These are phyloP conservation scores for Taenioides sp. DNA, from an alignment of 2,797 vertebrate species.

Conservation along the genomic window DNA sequence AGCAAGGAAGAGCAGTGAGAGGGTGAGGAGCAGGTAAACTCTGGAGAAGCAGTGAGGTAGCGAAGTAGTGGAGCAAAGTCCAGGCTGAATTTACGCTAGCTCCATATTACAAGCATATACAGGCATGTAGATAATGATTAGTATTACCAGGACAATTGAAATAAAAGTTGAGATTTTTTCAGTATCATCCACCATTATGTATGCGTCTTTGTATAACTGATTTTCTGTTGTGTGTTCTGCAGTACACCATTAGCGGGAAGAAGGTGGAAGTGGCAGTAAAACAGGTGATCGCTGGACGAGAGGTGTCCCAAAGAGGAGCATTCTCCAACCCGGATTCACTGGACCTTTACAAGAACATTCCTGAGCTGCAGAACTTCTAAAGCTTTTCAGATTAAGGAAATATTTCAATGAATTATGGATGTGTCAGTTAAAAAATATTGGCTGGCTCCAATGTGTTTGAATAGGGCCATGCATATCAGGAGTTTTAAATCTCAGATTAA, in stretches of 20 bases:
- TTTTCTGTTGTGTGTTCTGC: conserved; percentile 26
- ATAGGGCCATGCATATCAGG: background rate
- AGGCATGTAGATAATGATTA: no score
- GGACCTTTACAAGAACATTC: conserved; percentile 91
- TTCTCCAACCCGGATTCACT: conserved; percentile 94
- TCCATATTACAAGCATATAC: no score
- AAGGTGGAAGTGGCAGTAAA: conserved; percentile 98
- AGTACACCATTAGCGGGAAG: conserved; percentile 98
- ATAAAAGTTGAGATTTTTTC: no score
- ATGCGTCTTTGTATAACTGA: background rate
- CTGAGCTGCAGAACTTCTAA: conserved; percentile 90
- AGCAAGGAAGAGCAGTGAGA: no score
- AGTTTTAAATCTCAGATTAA: background rate
- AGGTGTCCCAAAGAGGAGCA: conserved; percentile 85
- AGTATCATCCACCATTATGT: background rate
- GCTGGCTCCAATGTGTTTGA: background rate
- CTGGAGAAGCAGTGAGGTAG: no score
- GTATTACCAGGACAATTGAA: no score
- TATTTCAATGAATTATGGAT: conserved; percentile 14
- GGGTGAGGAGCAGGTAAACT: no score
- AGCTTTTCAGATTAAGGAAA: conserved; percentile 36
- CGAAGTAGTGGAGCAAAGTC: no score
- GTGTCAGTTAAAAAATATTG: background rate
- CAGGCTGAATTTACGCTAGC: no score
- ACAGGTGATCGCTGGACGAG: conserved; percentile 88